Conservation (phyloP, 2,797 vertebrate species). For the Diglossa cyanea region DNA sequence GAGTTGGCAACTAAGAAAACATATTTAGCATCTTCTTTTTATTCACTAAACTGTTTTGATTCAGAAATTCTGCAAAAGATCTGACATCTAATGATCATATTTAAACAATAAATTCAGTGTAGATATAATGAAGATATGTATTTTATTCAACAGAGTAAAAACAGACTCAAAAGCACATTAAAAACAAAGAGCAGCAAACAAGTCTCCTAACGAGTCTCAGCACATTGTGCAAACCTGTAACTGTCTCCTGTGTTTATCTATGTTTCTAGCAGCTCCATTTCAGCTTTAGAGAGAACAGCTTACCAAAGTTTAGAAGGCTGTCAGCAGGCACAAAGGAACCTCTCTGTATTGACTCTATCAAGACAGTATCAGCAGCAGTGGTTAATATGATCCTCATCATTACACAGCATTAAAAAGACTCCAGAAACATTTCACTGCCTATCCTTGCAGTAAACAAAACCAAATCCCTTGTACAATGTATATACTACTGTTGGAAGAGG, state of each 20-base stretch:
- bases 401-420: not conserved
- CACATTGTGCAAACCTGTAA: not conserved
- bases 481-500: not conserved
- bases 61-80: not conserved
- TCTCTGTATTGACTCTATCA: not conserved
- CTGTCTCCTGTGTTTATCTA: not conserved
- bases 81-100: not conserved
- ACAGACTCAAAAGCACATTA: not conserved
- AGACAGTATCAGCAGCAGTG: not conserved
- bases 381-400: not conserved
- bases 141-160: not conserved
- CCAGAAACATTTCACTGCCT: not conserved
- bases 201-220: not conserved
- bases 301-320: not conserved
- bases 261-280: not conserved
- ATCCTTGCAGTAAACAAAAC: not conserved
- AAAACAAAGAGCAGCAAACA: not conserved
- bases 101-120: not conserved
- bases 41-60: not conserved
- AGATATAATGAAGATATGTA: not conserved
- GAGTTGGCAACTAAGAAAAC: not conserved
- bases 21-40: not conserved
- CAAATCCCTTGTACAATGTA: not conserved
- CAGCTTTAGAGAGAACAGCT: not conserved
- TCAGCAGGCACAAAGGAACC: not conserved